A percentile compares a stretch with the other conserved stretches of the same genome.
phyloP scores from a whole-genome alignment of 2,797 vertebrate species.

The Hapalemur alaotrensis region DNA sequence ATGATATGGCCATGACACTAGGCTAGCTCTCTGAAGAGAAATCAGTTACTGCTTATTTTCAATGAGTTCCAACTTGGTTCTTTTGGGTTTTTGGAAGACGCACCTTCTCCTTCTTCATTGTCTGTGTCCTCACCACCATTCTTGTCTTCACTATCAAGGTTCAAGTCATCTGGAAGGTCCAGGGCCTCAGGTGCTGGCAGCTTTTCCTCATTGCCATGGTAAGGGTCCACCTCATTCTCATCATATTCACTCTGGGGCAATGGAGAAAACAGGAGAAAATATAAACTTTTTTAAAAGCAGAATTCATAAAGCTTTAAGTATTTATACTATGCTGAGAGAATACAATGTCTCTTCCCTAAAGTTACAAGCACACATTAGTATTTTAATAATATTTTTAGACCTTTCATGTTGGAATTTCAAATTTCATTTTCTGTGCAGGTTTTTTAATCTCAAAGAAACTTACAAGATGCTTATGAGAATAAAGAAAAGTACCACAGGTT shows the following conservation, averaged over 20 bases:
- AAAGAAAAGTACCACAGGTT: neutral
- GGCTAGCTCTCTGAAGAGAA: neutral
- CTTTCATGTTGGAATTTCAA: slow-evolving; percentile 8
- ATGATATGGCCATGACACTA: neutral
- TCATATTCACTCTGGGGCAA: slow-evolving; percentile 93
- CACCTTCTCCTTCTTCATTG: slow-evolving; percentile 82
- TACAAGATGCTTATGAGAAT: neutral
- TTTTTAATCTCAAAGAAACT: neutral
- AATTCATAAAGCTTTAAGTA: neutral
- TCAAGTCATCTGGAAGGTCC: slow-evolving; percentile 94
- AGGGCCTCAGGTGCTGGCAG: slow-evolving; percentile 91
- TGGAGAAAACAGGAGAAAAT: neutral
- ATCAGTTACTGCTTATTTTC: neutral
- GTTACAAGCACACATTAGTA: neutral
- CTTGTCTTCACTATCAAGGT: slow-evolving; percentile 90
- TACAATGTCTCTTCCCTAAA: neutral
- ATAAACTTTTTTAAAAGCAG: no score
- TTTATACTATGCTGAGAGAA: neutral
- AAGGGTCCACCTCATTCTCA: slow-evolving; percentile 96
- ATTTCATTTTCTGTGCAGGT: neutral
- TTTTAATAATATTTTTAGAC: slow-evolving; percentile 17
- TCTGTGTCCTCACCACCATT: slow-evolving; percentile 84
- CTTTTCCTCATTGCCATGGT: slow-evolving; percentile 92
- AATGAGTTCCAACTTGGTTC: neutral
- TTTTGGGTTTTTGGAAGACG: neutral